Percentiles rank a stretch among this genome's conserved stretches.
Conservation (phyloP, 2,113 vertebrate species). For the Cheirogaleus medius region DNA sequence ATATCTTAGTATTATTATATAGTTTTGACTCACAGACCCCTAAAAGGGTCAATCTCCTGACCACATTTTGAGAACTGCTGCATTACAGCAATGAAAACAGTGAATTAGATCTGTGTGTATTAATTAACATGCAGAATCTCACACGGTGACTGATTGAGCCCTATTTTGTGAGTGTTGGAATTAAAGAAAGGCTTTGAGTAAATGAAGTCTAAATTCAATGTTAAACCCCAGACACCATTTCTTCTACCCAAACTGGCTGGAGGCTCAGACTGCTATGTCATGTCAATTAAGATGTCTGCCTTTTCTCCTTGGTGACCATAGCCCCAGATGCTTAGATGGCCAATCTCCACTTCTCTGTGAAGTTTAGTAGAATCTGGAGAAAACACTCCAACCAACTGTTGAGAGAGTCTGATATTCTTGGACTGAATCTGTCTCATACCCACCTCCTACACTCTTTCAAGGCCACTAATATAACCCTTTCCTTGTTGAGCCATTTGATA, state of each 20-base stretch:
- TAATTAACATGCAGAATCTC: background rate
- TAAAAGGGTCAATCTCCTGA: background rate
- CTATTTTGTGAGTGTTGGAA: background rate
- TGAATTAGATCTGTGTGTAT: fast-evolving
- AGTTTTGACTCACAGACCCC: background rate
- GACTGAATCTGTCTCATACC: background rate
- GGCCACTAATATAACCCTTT: background rate
- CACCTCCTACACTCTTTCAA: background rate
- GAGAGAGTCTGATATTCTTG: background rate
- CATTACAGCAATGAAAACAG: background rate
- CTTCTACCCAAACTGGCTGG: background rate
- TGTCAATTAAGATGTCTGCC: background rate
- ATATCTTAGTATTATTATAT: background rate
- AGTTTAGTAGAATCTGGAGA: background rate
- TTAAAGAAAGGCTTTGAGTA: background rate
- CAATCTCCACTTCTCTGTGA: background rate
- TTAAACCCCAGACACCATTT: background rate
- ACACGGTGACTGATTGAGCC: background rate
- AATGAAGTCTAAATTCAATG: background rate
- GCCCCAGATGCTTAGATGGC: background rate
- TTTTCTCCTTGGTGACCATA: background rate
- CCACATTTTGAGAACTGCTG: background rate
- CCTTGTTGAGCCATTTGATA: no score
- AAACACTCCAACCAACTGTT: background rate
- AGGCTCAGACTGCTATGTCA: background rate